Evolutionary conservation across 1,140 invertebrate genomes (phyloP), one percentile per base, ranked within the genome.

Genomic region (Cheumatopsyche charites): DNA sequence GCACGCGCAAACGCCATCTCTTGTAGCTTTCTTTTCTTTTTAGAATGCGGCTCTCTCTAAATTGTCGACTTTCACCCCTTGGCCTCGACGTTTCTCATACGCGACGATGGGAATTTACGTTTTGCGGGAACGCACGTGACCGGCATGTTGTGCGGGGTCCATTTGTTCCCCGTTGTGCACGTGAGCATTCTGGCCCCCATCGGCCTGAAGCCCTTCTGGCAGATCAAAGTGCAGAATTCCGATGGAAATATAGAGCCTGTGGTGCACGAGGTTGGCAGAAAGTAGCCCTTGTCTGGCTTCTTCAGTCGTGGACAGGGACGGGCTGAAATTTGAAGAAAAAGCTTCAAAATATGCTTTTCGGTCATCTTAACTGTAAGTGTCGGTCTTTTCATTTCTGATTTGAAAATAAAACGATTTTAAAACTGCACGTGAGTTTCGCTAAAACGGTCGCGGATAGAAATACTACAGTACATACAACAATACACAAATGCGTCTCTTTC

Each of bases 241-340:
- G 85, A 84, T 6, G 79, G 75, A 15, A 78, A 78, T 0, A 77
- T 82, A 43, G 81, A 78, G 0, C 81, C 82, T 5, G 78, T 76
- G 0, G 80, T 79, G 70, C 86, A 87, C 45, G 78, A 78, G 21
- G 78, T 73, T 3, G 86, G 86, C 0, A 79, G 19, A 12, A 86
- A 80, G 47, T 79, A 70, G n/a, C 85, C 86, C 67, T 82, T 78
- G n/a, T 78, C 74, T 12, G 84, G 80, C 4, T 75, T 45, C 3
- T 75, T 73, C 3, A 86, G 73, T 41, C 80, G 79, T 0, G 82
- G 78, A 72, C 86, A 87, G 12, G 78, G 67, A 23, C 76, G 70
- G 21, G 79, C 82, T 83, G 61, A 15, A 78, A n/a, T n/a, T n/a
- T n/a, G n/a, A n/a, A n/a, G 62, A 52, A 74, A 58, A 58, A 17